A percentile compares a stretch with the other conserved stretches of the same genome.
Evolutionary conservation across 2,888 invertebrate genomes (phyloP).

Genomic region (Vesta saturnalis): DNA sequence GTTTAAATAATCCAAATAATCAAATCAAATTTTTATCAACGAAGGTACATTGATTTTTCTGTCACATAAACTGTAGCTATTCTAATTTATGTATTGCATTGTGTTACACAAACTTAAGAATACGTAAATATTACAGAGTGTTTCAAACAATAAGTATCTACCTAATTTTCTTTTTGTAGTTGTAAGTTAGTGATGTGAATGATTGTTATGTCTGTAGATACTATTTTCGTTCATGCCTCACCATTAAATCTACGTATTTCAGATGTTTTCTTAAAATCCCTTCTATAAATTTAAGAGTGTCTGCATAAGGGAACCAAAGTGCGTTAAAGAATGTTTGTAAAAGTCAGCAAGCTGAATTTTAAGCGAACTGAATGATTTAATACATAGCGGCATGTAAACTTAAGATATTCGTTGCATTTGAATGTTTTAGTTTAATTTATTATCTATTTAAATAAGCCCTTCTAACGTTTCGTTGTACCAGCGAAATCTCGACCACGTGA

Average conservation of each 20-base stretch:
- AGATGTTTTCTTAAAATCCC: constrained; percentile 32
- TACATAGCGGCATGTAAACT: constrained; percentile 21
- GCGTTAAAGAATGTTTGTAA: constrained; percentile 28
- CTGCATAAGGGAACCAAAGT: constrained; percentile 25
- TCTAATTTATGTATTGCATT: too few species aligned
- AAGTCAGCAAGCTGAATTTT: constrained; percentile 24
- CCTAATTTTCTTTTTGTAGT: background rate
- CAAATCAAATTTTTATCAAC: too few species aligned
- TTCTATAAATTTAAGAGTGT: constrained; percentile 30
- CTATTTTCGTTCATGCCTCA: constrained; percentile 28
- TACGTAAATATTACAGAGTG: too few species aligned
- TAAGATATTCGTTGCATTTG: constrained; percentile 20
- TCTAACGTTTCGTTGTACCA: constrained; percentile 30
- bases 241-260: constrained; percentile 31
- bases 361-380: constrained; percentile 27
- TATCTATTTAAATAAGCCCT: constrained; percentile 52
- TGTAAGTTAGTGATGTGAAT: constrained; percentile 17
- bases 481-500: constrained; percentile 51
- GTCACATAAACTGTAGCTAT: too few species aligned
- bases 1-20: too few species aligned
- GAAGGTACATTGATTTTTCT: too few species aligned
- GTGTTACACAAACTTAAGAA: too few species aligned
- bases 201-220: constrained; percentile 36
- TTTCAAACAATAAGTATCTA: too few species aligned
- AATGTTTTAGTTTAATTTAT: constrained; percentile 44